Evolutionary conservation across 2,888 invertebrate genomes (phyloP).

Genomic region (Hybos culiciformis): DNA sequence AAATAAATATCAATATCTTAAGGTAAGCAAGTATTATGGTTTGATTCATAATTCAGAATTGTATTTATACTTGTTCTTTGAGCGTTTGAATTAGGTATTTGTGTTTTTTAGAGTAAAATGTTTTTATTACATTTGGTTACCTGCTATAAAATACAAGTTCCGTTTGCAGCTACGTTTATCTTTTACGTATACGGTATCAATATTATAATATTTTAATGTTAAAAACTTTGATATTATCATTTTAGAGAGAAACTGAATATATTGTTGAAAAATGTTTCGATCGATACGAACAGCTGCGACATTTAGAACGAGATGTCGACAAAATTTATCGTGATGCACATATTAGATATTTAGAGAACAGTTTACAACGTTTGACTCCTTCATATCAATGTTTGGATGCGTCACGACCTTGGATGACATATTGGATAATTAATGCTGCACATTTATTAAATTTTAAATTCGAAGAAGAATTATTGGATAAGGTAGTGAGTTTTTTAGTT

Average conservation of each 20-base stretch:
- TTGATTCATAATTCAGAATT: no score
- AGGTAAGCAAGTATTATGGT: no score
- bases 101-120: no score
- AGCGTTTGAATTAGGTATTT: no score
- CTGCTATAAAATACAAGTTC: background rate
- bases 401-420: slow-evolving; percentile 92
- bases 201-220: no score
- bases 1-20: no score
- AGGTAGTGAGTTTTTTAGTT: slow-evolving; percentile 44
- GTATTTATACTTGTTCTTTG: no score
- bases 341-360: slow-evolving; percentile 50
- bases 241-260: slow-evolving; percentile 44
- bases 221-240: slow-evolving; percentile 1
- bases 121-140: background rate
- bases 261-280: slow-evolving; percentile 41
- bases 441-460: slow-evolving; percentile 57
- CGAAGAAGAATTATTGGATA: slow-evolving; percentile 40
- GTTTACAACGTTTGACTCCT: slow-evolving; percentile 50
- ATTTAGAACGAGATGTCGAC: slow-evolving; percentile 44
- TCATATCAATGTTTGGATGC: slow-evolving; percentile 79
- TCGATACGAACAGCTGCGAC: slow-evolving; percentile 37
- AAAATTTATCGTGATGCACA: slow-evolving; percentile 48
- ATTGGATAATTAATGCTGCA: slow-evolving; percentile 90
- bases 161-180: no score
- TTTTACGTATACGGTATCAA: no score